Evolutionary conservation across 2,888 invertebrate genomes (phyloP).

Genomic region (Pristionchus maxplancki): DNA sequence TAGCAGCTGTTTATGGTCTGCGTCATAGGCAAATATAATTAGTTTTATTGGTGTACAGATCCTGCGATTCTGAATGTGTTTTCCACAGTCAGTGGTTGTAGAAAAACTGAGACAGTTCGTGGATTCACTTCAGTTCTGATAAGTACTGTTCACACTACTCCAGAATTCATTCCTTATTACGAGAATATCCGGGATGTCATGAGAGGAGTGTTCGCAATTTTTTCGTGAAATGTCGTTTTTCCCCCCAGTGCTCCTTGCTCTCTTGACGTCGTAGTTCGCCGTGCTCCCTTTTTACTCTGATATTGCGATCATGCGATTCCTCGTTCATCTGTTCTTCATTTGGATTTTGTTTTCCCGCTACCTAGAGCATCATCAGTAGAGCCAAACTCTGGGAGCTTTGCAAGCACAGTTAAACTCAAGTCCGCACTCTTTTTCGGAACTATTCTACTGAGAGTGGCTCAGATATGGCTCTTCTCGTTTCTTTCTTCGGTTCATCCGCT

Average conservation of each 20-base stretch:
- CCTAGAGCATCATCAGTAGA: too few relatives aligned
- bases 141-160: neutral
- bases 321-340: too few relatives aligned
- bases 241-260: too few relatives aligned
- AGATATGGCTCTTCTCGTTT: neutral
- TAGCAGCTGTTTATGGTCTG: neutral
- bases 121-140: too few relatives aligned
- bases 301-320: neutral
- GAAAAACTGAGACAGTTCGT: too few relatives aligned
- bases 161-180: too few relatives aligned
- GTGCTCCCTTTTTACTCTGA: neutral
- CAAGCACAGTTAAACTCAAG: neutral
- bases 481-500: neutral
- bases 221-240: neutral
- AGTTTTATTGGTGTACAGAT: too few relatives aligned
- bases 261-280: neutral
- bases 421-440: neutral
- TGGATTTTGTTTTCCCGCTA: too few relatives aligned
- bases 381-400: too few relatives aligned
- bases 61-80: too few relatives aligned
- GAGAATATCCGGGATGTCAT: too few relatives aligned
- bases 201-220: neutral
- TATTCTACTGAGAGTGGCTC: neutral
- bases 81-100: too few relatives aligned
- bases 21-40: neutral